A percentile compares a stretch with the other conserved stretches of the same genome.
phyloP scores from a whole-genome alignment of 2,797 vertebrate genomes.

The Aulostomus chinensis region DNA sequence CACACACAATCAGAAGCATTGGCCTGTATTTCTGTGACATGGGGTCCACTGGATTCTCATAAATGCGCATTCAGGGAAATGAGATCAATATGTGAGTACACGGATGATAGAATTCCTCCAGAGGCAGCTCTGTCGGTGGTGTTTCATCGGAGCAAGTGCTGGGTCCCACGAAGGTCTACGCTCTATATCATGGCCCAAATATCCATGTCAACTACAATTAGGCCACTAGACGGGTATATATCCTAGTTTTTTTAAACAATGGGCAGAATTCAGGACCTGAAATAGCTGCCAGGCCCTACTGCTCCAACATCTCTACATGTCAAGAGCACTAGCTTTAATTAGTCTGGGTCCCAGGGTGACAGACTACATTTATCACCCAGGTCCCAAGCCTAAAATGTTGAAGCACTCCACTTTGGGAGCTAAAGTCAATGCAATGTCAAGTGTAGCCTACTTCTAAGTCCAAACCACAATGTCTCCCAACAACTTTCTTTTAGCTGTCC shows the following conservation, averaged over 20 bases:
- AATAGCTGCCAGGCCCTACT: slow-evolving; percentile 47
- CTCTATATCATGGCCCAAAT: not conserved
- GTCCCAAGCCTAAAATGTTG: slow-evolving; percentile 39
- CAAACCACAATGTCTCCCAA: not conserved
- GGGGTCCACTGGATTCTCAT: slow-evolving; percentile 30
- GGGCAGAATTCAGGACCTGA: slow-evolving; percentile 50
- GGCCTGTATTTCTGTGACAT: slow-evolving; percentile 52
- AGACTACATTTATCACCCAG: slow-evolving; percentile 54
- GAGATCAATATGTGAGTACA: slow-evolving; percentile 30
- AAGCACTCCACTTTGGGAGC: slow-evolving; percentile 24
- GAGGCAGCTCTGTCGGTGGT: too few species aligned
- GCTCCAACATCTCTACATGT: slow-evolving; percentile 45
- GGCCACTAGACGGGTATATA: slow-evolving; percentile 27
- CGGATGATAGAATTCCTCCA: slow-evolving; percentile 14
- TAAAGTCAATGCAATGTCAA: slow-evolving; percentile 49
- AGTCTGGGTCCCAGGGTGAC: slow-evolving; percentile 57
- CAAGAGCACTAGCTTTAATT: slow-evolving; percentile 63
- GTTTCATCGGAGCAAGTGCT: too few species aligned
- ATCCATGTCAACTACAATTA: slow-evolving; percentile 36
- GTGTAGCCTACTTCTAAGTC: slow-evolving; percentile 15
- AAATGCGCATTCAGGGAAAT: slow-evolving; percentile 24
- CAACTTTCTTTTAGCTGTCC: too few species aligned
- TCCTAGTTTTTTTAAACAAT: slow-evolving; percentile 23
- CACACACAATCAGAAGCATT: too few species aligned
- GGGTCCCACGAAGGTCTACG: not conserved